Percentiles rank a stretch among this genome's conserved stretches.
Conservation (phyloP, 2,888 invertebrate species). For the Drosophila ustulata region DNA sequence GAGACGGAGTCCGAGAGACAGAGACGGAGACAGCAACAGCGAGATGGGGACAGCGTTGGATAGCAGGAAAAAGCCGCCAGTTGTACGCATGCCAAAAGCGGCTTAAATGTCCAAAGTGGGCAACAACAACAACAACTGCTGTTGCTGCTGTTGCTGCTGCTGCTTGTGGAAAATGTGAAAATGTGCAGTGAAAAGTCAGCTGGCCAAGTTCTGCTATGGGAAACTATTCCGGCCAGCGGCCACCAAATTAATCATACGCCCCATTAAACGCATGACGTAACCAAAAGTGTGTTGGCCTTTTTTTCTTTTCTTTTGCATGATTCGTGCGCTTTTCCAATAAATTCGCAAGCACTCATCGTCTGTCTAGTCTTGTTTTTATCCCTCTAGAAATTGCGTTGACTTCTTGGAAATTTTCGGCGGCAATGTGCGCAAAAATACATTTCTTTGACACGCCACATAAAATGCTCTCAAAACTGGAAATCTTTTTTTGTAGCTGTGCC, state of each 20-base stretch:
- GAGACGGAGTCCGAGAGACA: constrained; percentile 20
- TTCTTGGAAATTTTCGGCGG: constrained; percentile 56
- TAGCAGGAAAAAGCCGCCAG: constrained; percentile 65
- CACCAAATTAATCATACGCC: constrained; percentile 77
- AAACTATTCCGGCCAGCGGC: constrained; percentile 52
- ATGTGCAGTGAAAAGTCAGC: constrained; percentile 80
- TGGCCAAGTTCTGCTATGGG: constrained; percentile 67
- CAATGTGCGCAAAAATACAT: constrained; percentile 65
- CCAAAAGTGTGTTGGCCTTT: constrained; percentile 37
- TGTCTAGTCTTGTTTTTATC: constrained; percentile 32
- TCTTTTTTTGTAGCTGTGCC: background rate
- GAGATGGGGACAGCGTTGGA: constrained; percentile 31
- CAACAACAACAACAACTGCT: constrained; percentile 65
- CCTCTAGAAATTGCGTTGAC: constrained; percentile 38
- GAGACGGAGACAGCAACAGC: constrained; percentile 26
- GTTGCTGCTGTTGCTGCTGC: constrained; percentile 23
- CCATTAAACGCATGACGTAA: constrained; percentile 76
- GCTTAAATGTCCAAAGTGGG: constrained; percentile 82
- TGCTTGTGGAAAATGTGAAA: constrained; percentile 75
- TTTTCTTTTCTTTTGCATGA: constrained; percentile 41
- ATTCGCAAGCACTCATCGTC: constrained; percentile 65
- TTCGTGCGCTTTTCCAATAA: constrained; percentile 58
- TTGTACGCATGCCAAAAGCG: constrained; percentile 81
- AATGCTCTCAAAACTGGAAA: constrained; percentile 45
- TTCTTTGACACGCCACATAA: constrained; percentile 68